Evolutionary conservation across 2,888 invertebrate genomes (phyloP), one percentile per base, ranked within the genome.

Genomic region (Galerucella pusilla): DNA sequence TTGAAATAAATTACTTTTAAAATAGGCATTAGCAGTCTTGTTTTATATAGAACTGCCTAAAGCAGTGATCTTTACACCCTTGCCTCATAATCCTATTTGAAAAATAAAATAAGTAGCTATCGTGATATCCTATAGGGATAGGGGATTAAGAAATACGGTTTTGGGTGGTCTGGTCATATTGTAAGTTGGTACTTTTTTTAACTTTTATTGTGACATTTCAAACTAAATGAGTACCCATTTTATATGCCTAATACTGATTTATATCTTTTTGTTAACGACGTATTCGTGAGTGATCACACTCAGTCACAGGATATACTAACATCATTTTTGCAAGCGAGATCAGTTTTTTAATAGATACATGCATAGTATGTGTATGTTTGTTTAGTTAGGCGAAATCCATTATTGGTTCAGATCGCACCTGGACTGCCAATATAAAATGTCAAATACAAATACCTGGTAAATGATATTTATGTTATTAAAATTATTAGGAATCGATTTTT

Each of bases 91-190:
- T 49, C 14, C 49, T 49, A 11, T 14, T 49, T 49, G 5, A 49
- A 49, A 49, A 12, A 14, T 49, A 42, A 42, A 42, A 0, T 42
- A 42, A 42, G 35, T 42, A 42, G 35, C 7, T 42, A 71, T 20
- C 71, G 71, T 71, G 71, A 65, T 54, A 64, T 71, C 54, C 12
- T 12, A 65, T 57, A 25, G 65, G 25, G 52, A 71, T 49, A 42
- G 6, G 14, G 64, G 71, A 71, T 71, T 71, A 71, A 71, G 35
- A 64, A 64, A 64, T 64, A 20, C 71, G 20, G 16, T 65, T 65
- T 71, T 71, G 71, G 71, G 71, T 65, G 71, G 71, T 65, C 71
- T 16, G 6, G 11, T 10, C 14, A 25, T 54, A 54, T 67, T 14
- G 14, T 14, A 61, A 12, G 14, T 35, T 25, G 16, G 6, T 42